phyloP scores from a whole-genome alignment of 2,113 vertebrate species.

The Channa argus region DNA sequence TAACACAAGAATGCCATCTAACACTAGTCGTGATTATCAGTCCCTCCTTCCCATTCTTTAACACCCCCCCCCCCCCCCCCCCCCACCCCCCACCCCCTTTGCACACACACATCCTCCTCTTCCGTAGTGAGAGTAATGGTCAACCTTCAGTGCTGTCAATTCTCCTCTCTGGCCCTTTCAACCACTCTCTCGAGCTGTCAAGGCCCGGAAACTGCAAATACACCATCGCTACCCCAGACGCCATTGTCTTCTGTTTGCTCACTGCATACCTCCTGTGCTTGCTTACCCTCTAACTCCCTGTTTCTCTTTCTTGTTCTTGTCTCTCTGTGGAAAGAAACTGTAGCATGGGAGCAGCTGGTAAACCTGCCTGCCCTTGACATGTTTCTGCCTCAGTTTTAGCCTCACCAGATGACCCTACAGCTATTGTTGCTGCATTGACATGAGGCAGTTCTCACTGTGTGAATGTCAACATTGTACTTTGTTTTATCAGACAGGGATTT shows the following conservation, averaged over 20 bases:
- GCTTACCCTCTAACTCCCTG: constrained; percentile 55
- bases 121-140: constrained; percentile 50
- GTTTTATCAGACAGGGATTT: constrained; percentile 57
- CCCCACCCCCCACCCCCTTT: constrained; percentile 51
- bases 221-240: constrained; percentile 64
- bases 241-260: constrained; percentile 79
- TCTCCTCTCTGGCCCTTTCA: constrained; percentile 52
- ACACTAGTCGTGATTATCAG: constrained; percentile 57
- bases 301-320: constrained; percentile 37
- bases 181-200: constrained; percentile 53
- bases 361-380: constrained; percentile 23
- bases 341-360: constrained; percentile 40
- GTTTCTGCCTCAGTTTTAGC: constrained; percentile 11
- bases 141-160: constrained; percentile 27
- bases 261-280: constrained; percentile 70
- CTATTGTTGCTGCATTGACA: constrained; percentile 37
- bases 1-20: constrained; percentile 67
- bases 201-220: constrained; percentile 64
- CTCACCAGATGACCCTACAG: constrained; percentile 14
- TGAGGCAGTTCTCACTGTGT: constrained; percentile 19
- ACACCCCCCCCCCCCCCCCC: no score
- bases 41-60: constrained; percentile 29
- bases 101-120: constrained; percentile 12
- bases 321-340: constrained; percentile 45
- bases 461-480: constrained; percentile 53